Base-by-base conservation (phyloP, 2,797 vertebrate species). In the Pristis pectinata region DNA sequence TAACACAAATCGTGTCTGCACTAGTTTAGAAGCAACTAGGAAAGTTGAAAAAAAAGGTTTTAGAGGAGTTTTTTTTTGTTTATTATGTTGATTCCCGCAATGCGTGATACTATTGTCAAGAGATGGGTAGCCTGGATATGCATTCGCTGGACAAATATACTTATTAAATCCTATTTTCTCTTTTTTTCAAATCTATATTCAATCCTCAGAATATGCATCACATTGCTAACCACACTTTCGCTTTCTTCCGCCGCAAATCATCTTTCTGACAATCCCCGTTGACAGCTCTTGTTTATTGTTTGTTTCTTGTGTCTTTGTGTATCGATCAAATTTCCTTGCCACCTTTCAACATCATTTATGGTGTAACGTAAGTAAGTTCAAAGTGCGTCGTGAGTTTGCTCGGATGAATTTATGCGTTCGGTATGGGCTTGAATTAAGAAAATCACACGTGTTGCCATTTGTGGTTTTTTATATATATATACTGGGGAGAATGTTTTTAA, bases 1-100 rank as follows among this genome's bases (percentile, higher is more conserved):
- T 94, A 74, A 94, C 70, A 94, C 92, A 94, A 76, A 94, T 94
- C 92, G 70, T 76, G 92, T 94, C 92, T 76, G 72, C 92, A 94
- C 56, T 70, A 74, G 92, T 56, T 74, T 76, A 15, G 1, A 56
- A 76, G 70, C 27, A 53, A 56, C 67, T 94, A 53, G 13, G 49
- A 94, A 93, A 72, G 64, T 93, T 67, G 34, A 27, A 70, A 41
- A 34, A 76, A 76, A 76, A 74, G 27, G 13, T 74, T 74, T 93
- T 13, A 44, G 34, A 76, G 44, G 30, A 34, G 44, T 30, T 76
- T 49, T 37, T 89, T 70, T 72, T 67, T 0, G 87, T 67, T 67
- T 17, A 27, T 19, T 22, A 7, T 37, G 15, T 79, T 41, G n/a
- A 89, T 64, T 89, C 34, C 61, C n/a, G 19, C 30, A 41, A 37